A percentile compares a stretch with the other conserved stretches of the same genome.
Conservation (phyloP, 2,113 vertebrate genomes). For the Grammatotria lemairii region DNA sequence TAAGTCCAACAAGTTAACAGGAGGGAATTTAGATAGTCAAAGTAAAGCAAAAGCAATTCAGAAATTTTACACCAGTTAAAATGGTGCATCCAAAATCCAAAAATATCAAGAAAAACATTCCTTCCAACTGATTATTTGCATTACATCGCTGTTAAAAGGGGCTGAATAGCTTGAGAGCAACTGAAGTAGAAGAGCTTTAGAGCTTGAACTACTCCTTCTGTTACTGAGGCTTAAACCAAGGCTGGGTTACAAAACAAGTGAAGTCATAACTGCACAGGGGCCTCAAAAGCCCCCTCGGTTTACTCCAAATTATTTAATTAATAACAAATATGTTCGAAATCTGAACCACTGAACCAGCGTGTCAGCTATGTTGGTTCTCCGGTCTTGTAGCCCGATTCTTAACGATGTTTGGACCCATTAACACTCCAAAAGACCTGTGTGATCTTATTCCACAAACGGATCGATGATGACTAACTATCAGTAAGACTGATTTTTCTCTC, state of each 20-base stretch:
- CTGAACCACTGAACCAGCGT: not conserved
- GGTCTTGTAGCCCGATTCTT: not conserved
- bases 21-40: not conserved
- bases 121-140: not conserved
- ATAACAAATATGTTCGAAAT: not conserved
- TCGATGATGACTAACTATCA: fast-evolving
- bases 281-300: not conserved
- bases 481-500: not conserved
- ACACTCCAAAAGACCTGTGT: not conserved
- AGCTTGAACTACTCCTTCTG: not conserved
- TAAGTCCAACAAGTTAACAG: not conserved
- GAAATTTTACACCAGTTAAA: not conserved
- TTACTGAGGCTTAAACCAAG: not conserved
- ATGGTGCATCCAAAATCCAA: not conserved
- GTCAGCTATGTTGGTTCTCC: not conserved
- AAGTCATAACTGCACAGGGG: not conserved
- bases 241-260: not conserved
- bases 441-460: not conserved
- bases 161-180: not conserved
- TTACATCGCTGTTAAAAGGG: not conserved
- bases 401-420: not conserved
- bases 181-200: not conserved
- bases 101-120: not conserved
- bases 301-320: not conserved
- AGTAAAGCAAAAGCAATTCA: not conserved